These are phyloP conservation scores for Cephus runcator DNA, from an alignment of 2,888 invertebrate species.

Conservation along the genomic window DNA sequence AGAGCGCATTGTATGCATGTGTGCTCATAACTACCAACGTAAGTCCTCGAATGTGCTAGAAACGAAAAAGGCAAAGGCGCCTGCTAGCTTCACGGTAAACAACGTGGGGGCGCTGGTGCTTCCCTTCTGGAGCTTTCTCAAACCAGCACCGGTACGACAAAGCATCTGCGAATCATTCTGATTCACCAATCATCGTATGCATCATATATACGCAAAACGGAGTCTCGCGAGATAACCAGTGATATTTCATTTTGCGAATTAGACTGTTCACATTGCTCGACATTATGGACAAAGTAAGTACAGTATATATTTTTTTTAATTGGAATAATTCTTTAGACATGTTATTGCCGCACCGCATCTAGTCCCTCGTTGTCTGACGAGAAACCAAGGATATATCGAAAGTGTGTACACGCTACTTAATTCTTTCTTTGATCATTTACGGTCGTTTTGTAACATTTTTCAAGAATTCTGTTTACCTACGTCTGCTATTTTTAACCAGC, in stretches of 20 bases:
- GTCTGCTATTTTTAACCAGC: not conserved
- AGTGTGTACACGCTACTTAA: not conserved
- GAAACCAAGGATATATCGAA: not conserved
- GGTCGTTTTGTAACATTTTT: not conserved
- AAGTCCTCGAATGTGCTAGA: not conserved
- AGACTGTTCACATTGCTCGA: not conserved
- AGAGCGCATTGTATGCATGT: not conserved
- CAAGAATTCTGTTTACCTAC: not conserved
- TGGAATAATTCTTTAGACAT: not conserved
- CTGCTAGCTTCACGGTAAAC: not conserved
- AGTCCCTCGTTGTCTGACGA: not conserved
- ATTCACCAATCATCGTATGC: slow-evolving; percentile 3
- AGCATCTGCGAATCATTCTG: not conserved
- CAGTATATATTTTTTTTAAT: not conserved
- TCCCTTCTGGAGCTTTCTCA: slow-evolving; percentile 2
- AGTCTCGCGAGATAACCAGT: not conserved
- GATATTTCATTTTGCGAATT: not conserved
- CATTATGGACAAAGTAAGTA: slow-evolving; percentile 1
- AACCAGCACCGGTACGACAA: not conserved
- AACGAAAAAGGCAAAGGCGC: not conserved
- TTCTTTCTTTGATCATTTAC: not conserved
- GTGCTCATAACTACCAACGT: not conserved
- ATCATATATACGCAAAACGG: not conserved
- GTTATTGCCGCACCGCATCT: not conserved
- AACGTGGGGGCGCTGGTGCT: not conserved